phyloP scores from a whole-genome alignment of 2,797 vertebrate genomes.

The Pseudochromis fuscus region DNA sequence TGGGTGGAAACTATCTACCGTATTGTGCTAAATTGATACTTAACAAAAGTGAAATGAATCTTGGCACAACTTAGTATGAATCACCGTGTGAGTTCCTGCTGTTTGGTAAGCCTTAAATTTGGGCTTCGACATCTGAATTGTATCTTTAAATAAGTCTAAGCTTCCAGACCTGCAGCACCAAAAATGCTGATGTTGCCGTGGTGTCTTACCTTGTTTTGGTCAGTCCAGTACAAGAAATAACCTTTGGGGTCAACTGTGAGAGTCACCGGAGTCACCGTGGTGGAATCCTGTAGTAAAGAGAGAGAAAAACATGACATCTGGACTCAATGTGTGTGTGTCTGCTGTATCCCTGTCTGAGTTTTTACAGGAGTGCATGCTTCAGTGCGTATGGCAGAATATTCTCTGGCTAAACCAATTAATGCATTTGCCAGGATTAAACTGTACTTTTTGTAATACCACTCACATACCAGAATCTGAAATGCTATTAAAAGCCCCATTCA shows the following conservation, averaged over 20 bases:
- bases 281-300: constrained; percentile 79
- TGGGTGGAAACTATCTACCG: not conserved
- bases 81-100: not conserved
- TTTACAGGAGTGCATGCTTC: constrained; percentile 8
- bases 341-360: constrained; percentile 14
- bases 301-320: constrained; percentile 42
- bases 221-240: constrained; percentile 88
- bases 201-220: constrained; percentile 86
- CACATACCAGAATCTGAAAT: constrained; percentile 48
- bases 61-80: not conserved
- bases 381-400: constrained; percentile 19
- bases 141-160: not conserved
- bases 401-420: constrained; percentile 33
- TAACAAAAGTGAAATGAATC: not conserved
- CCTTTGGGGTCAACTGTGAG: constrained; percentile 86
- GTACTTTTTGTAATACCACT: constrained; percentile 17
- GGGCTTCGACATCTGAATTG: constrained; percentile 5
- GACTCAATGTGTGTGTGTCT: constrained; percentile 36
- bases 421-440: constrained; percentile 42
- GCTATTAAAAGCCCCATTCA: constrained; percentile 52
- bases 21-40: not conserved
- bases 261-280: constrained; percentile 84
- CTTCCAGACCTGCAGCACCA: not conserved
- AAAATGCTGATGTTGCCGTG: not conserved
- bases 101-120: constrained; percentile 13